Percentiles rank a stretch among this genome's conserved stretches.
Conservation (phyloP, 2,888 invertebrate genomes). For the Syrphus vitripennis region DNA sequence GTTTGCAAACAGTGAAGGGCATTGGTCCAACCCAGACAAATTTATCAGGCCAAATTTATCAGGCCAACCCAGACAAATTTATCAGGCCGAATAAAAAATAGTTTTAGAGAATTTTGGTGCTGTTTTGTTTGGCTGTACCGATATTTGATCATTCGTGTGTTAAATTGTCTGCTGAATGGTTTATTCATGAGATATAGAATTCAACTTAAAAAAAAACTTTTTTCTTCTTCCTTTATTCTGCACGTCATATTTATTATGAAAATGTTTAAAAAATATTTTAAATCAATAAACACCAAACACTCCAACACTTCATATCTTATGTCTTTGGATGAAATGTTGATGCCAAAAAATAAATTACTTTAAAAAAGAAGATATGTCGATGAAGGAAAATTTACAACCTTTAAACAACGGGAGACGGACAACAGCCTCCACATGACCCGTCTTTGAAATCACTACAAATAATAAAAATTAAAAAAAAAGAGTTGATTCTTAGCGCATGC, state of each 20-base stretch:
- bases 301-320: slow-evolving; percentile 53
- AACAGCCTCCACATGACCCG: slow-evolving; percentile 64
- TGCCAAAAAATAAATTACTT: slow-evolving; percentile 56
- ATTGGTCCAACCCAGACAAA: too few species aligned
- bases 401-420: slow-evolving; percentile 70
- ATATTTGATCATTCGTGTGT: too few species aligned
- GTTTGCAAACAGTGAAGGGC: too few species aligned
- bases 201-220: neutral
- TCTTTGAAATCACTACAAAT: slow-evolving; percentile 34
- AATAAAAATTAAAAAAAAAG: slow-evolving; percentile 1
- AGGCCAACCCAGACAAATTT: too few species aligned
- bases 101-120: too few species aligned
- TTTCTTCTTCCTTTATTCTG: neutral
- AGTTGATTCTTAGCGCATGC: slow-evolving; percentile 21
- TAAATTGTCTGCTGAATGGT: too few species aligned
- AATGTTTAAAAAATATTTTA: neutral
- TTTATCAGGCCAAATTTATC: too few species aligned
- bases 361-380: slow-evolving; percentile 62
- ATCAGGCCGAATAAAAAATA: too few species aligned
- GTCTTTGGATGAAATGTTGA: slow-evolving; percentile 46
- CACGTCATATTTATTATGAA: neutral
- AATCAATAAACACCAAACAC: slow-evolving; percentile 64
- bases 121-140: too few species aligned
- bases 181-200: too few species aligned
- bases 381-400: slow-evolving; percentile 70